Conservation (phyloP, 2,888 invertebrate species). For the Dorcus parallelipipedus region DNA sequence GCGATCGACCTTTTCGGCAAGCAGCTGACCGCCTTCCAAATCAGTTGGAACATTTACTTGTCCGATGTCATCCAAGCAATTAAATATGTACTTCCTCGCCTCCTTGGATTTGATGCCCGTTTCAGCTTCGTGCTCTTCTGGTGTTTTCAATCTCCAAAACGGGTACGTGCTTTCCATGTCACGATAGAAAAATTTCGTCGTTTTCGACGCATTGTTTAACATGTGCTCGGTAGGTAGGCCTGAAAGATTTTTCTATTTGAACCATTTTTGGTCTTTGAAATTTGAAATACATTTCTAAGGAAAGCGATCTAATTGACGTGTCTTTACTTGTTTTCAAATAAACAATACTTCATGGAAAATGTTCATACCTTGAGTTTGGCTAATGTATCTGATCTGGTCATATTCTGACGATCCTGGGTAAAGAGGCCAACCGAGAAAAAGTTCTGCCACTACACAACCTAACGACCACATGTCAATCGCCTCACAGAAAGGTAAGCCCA, state of each 20-base stretch:
- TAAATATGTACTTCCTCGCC: slow-evolving; percentile 98
- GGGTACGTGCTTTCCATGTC: slow-evolving; percentile 91
- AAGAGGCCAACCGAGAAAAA: slow-evolving; percentile 98
- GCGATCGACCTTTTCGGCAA: slow-evolving; percentile 96
- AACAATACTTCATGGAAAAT: no score
- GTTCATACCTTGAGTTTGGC: slow-evolving; percentile 65
- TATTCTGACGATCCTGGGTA: slow-evolving; percentile 99
- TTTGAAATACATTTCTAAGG: no score
- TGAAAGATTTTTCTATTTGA: neutral
- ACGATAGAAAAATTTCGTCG: slow-evolving; percentile 95
- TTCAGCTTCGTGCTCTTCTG: slow-evolving; percentile 97
- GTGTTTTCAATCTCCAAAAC: slow-evolving; percentile 86
- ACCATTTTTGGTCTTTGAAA: no score
- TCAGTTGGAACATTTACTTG: slow-evolving; percentile 97
- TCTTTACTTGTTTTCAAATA: neutral
- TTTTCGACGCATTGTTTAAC: slow-evolving; percentile 96
- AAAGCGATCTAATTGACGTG: no score
- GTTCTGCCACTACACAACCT: slow-evolving; percentile 98
- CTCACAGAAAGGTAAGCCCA: slow-evolving; percentile 98
- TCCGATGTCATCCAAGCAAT: slow-evolving; percentile 97
- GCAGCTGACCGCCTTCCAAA: slow-evolving; percentile 90
- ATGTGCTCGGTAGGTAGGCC: slow-evolving; percentile 97
- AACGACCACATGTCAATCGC: slow-evolving; percentile 99
- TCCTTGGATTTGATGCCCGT: slow-evolving; percentile 98
- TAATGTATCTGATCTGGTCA: slow-evolving; percentile 89